phyloP scores from a whole-genome alignment of 2,797 vertebrate species.

The Malacoctenus gilli region DNA sequence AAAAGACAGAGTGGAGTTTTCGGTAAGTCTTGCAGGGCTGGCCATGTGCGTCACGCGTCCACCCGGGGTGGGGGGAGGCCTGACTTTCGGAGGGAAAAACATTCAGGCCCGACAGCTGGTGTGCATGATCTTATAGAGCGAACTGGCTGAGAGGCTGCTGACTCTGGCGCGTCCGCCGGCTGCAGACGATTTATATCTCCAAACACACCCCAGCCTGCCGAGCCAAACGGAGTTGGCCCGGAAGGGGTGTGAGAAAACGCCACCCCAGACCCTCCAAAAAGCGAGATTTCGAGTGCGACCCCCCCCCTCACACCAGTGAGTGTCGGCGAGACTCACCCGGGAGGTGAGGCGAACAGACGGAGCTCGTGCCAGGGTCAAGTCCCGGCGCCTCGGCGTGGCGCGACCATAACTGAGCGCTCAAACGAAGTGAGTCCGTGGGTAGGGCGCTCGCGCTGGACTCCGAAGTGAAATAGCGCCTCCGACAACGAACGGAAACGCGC shows the following conservation, averaged over 20 bases:
- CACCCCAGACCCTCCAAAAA: conserved; percentile 11
- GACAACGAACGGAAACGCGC: too few relatives aligned
- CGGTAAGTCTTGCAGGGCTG: conserved; percentile 37
- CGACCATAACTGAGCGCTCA: too few relatives aligned
- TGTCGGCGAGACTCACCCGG: conserved; percentile 16
- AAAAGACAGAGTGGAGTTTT: neutral
- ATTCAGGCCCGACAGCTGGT: conserved; percentile 34
- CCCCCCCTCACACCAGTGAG: too few relatives aligned
- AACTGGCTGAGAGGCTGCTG: conserved; percentile 36
- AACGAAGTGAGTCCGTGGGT: too few relatives aligned
- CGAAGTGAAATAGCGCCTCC: too few relatives aligned
- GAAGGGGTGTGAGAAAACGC: conserved; percentile 21
- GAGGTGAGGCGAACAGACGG: too few relatives aligned
- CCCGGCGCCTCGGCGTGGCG: too few relatives aligned
- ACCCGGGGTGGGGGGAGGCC: conserved; percentile 9
- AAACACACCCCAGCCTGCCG: conserved; percentile 22
- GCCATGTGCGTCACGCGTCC: conserved; percentile 12
- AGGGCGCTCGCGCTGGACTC: too few relatives aligned
- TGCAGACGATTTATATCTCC: conserved; percentile 45
- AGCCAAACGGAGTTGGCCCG: conserved; percentile 29
- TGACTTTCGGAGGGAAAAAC: conserved; percentile 32
- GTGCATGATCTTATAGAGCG: conserved; percentile 29
- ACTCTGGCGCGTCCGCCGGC: conserved; percentile 26
- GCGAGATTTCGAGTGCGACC: conserved; percentile 22
- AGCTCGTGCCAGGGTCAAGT: too few relatives aligned